These are phyloP conservation scores for Acanthosoma haemorrhoidale DNA, from an alignment of 2,888 invertebrate species.

Conservation along the genomic window DNA sequence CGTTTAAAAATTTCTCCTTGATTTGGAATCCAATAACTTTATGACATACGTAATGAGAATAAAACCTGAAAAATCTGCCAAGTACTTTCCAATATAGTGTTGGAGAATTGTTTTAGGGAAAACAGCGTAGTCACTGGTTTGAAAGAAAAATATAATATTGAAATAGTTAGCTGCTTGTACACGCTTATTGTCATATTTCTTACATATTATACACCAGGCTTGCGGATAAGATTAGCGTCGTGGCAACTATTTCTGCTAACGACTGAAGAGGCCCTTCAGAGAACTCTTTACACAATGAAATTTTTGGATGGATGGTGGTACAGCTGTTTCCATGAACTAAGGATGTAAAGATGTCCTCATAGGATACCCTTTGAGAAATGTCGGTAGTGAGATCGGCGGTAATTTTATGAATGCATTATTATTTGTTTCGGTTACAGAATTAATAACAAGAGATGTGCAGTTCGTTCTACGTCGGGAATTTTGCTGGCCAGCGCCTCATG, in stretches of 20 bases:
- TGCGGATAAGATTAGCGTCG: background rate
- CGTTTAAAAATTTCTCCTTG: background rate
- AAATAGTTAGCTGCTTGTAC: background rate
- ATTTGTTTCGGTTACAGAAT: too few species aligned
- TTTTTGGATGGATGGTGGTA: too few species aligned
- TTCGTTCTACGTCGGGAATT: too few species aligned
- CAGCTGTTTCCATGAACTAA: too few species aligned
- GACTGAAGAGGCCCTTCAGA: background rate
- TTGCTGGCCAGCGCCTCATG: too few species aligned
- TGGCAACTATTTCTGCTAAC: background rate
- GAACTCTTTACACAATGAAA: too few species aligned
- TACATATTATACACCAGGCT: background rate
- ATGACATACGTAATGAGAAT: background rate
- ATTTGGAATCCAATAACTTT: background rate
- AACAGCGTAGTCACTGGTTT: background rate
- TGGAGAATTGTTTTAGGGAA: background rate
- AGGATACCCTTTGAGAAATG: too few species aligned
- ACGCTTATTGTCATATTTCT: background rate
- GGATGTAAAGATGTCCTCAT: too few species aligned
- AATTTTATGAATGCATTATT: too few species aligned
- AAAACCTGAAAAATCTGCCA: background rate
- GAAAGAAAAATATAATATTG: background rate
- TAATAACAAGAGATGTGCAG: too few species aligned
- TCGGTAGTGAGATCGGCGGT: too few species aligned
- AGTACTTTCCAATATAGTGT: background rate